A percentile compares a stretch with the other conserved stretches of the same genome.
Conservation (phyloP, 1,140 invertebrate genomes). For the Drosophila miranda region DNA sequence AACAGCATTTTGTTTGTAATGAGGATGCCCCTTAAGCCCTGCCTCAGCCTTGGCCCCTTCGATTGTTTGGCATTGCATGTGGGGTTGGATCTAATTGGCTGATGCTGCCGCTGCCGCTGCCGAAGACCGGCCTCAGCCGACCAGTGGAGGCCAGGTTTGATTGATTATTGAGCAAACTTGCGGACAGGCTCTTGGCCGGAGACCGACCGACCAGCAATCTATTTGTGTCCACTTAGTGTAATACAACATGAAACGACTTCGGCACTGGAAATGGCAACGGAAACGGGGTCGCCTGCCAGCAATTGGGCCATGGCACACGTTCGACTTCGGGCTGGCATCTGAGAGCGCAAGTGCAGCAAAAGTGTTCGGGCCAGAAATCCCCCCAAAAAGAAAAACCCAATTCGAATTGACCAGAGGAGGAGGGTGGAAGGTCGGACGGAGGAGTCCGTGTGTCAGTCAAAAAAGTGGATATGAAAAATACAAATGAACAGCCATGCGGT, state of each 20-base stretch:
- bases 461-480: conserved; percentile 71
- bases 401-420: conserved; percentile 64
- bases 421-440: conserved; percentile 27
- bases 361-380: conserved; percentile 55
- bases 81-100: conserved; percentile 61
- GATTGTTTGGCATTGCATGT: conserved; percentile 57
- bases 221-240: conserved; percentile 80
- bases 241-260: conserved; percentile 58
- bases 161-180: conserved; percentile 81
- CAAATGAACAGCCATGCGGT: conserved; percentile 73
- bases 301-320: conserved; percentile 15
- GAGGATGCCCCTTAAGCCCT: conserved; percentile 43
- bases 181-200: conserved; percentile 65
- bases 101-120: conserved; percentile 13
- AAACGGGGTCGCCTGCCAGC: conserved; percentile 38
- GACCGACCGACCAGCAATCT: conserved; percentile 56
- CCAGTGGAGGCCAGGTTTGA: conserved; percentile 51
- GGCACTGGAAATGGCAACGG: conserved; percentile 10
- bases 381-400: conserved; percentile 68
- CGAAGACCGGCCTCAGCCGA: conserved; percentile 10
- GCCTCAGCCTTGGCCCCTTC: conserved; percentile 24
- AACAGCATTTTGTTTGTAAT: conserved; percentile 57
- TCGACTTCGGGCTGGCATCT: neutral
- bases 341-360: conserved; percentile 38
- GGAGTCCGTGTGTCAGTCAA: conserved; percentile 45